Evolutionary conservation across 2,113 vertebrate genomes (phyloP).

Genomic region (Picathartes gymnocephalus): DNA sequence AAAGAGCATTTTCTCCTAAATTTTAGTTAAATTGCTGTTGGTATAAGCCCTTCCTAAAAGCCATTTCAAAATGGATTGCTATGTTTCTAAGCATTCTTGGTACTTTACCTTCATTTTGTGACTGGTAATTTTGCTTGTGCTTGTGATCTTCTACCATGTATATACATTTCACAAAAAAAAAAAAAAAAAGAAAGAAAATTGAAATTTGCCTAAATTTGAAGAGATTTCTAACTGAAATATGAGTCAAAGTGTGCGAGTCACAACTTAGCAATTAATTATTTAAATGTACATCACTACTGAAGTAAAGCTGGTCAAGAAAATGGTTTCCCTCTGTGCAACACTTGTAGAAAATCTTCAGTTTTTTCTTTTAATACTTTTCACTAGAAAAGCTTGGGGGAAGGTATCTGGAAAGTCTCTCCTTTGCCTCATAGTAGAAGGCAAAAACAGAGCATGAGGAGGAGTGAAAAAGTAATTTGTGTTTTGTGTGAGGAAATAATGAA

Average conservation of each 20-base stretch:
- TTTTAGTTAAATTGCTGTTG: not conserved
- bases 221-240: not conserved
- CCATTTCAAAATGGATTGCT: not conserved
- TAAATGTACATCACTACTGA: not conserved
- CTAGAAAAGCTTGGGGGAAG: not conserved
- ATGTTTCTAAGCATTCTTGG: not conserved
- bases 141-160: not conserved
- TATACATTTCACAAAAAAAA: not conserved
- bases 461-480: not conserved
- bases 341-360: not conserved
- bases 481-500: not conserved
- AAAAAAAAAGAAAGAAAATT: no score
- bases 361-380: not conserved
- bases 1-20: not conserved
- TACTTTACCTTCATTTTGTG: not conserved
- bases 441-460: not conserved
- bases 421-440: not conserved
- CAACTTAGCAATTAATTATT: not conserved
- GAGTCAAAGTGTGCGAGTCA: not conserved
- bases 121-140: not conserved
- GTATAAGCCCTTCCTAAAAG: not conserved
- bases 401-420: not conserved
- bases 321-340: not conserved
- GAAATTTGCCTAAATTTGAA: not conserved
- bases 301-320: not conserved